These are phyloP conservation scores for Mionectes macconnelli DNA, from an alignment of 2,113 vertebrate species.

Conservation along the genomic window DNA sequence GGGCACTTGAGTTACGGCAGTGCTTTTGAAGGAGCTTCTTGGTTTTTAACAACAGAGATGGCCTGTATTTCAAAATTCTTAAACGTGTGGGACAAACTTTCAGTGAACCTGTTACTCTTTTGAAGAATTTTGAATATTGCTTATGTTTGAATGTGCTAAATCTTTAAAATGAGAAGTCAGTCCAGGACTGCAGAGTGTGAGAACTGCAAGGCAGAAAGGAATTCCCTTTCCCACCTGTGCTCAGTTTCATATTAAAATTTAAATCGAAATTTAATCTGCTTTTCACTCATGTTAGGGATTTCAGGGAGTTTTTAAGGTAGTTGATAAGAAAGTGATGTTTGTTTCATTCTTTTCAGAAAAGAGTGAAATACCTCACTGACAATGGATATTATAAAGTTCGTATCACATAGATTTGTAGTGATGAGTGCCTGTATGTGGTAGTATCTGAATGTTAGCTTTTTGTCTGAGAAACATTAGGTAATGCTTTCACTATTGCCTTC, in stretches of 20 bases:
- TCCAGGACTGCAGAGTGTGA: not conserved
- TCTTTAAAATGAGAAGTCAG: not conserved
- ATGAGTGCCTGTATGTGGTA: not conserved
- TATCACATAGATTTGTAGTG: not conserved
- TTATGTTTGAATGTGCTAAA: not conserved
- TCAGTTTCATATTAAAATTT: not conserved
- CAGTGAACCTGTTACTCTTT: not conserved
- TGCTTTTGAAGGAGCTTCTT: not conserved
- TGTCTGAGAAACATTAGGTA: not conserved
- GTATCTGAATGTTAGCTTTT: not conserved
- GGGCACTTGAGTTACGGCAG: not conserved
- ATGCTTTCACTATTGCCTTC: constrained; percentile 34
- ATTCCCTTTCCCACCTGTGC: not conserved
- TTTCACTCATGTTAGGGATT: not conserved
- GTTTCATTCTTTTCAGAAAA: not conserved
- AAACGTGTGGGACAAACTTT: not conserved
- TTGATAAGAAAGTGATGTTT: not conserved
- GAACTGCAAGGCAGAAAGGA: not conserved
- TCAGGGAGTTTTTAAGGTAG: not conserved
- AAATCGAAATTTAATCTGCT: not conserved
- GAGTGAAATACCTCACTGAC: not conserved
- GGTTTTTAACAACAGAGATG: not conserved
- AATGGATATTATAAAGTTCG: not conserved
- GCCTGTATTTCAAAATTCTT: not conserved
- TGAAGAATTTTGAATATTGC: no score